Evolutionary conservation across 37 sponge, comb jelly and placozoan genomes (phyloP), one percentile per base, ranked within the genome.

Genomic region (Tethya wilhelma): DNA sequence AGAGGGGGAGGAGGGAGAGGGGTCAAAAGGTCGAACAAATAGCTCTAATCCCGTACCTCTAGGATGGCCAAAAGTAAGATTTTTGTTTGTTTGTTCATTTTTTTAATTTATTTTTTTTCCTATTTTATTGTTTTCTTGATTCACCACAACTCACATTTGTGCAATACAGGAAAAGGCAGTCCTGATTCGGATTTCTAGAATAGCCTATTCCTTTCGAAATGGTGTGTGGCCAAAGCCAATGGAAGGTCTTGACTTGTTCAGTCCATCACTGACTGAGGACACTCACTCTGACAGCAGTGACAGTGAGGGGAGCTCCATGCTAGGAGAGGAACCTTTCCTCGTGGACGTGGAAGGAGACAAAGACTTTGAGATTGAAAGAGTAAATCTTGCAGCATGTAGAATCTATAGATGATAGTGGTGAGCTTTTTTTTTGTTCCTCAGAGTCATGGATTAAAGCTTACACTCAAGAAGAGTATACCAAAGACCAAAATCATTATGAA

Each of bases 231-330:
- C 93, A 19, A 87, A 87, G 41, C 93, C 93, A 38, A 92, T 92
- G 93, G 93, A 92, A 49, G 93, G 93, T 0, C 85, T 92, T 22
- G 89, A 92, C 59, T 72, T 92, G 43, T 92, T 92, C 67, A n/a
- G 26, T 2, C 93, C 93, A 9, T 38, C 59, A 19, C 42, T 83
- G 20, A n/a, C 32, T 25, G 59, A 67, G 1, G 69, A 29, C 26
- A 57, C 46, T 46, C 59, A 69, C 0, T 72, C 76, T 2, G 77
- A 41, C 22, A 44, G 40, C 55, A 72, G 68, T 34, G 45, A 46
- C 8, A 77, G 63, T 11, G 80, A 64, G 0, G 68, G 46, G 44
- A 33, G 29, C 0, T 0, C n/a, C 29, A n/a, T 2, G 2, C 1
- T 38, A 53, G 7, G 37, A 25, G 26, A 58, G 26, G 40, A 59